Evolutionary conservation across 2,888 invertebrate species (phyloP).

Genomic region (Volucella inanis): DNA sequence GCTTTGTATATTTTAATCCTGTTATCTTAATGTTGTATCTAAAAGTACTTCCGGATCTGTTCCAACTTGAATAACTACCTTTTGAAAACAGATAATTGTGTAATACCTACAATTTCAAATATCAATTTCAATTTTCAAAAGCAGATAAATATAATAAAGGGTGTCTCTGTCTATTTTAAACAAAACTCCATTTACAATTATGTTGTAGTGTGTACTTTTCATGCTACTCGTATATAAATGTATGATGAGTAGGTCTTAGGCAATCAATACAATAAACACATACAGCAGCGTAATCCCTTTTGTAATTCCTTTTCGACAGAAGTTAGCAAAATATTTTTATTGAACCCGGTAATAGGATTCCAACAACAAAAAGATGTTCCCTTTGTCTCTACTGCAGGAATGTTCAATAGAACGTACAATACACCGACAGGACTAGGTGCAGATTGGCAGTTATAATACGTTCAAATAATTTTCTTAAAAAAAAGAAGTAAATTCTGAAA

Average conservation of each 20-base stretch:
- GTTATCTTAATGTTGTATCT: constrained; percentile 62
- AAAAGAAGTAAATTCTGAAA: background rate
- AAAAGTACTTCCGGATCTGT: constrained; percentile 71
- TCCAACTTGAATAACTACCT: constrained; percentile 51
- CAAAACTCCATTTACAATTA: constrained; percentile 58
- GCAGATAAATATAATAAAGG: constrained; percentile 24
- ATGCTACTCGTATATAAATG: constrained; percentile 35
- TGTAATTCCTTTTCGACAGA: constrained; percentile 70
- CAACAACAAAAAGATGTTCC: constrained; percentile 47
- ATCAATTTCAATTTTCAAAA: constrained; percentile 50
- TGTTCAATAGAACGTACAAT: constrained; percentile 23
- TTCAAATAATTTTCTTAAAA: constrained; percentile 64
- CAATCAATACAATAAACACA: constrained; percentile 53
- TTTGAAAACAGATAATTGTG: constrained; percentile 28
- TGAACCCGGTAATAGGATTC: constrained; percentile 70
- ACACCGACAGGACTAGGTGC: constrained; percentile 46
- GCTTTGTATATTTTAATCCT: constrained; percentile 32
- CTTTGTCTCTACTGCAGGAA: constrained; percentile 27
- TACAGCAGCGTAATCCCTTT: constrained; percentile 65
- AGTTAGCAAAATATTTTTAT: constrained; percentile 75
- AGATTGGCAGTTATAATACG: constrained; percentile 36
- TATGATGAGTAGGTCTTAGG: constrained; percentile 55
- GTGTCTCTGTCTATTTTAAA: constrained; percentile 42
- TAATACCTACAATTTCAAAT: constrained; percentile 53
- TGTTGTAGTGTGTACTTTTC: constrained; percentile 54